Evolutionary conservation across 1,140 invertebrate genomes (phyloP), one percentile per base, ranked within the genome.

Genomic region (Solen grandis): DNA sequence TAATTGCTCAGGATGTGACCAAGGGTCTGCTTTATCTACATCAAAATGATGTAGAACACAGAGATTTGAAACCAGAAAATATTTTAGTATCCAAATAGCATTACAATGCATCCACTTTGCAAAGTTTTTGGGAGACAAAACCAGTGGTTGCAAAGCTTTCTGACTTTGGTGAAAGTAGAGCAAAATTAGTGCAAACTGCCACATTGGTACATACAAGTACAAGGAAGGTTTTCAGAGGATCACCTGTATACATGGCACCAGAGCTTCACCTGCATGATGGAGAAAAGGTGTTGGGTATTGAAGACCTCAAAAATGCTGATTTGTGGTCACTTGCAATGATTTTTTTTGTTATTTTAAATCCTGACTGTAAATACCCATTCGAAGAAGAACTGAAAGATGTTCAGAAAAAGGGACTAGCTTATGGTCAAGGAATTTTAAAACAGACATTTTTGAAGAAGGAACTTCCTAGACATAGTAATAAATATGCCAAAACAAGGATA

Each of bases 131-230:
- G 69, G 52, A 57, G 36, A 73, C 52, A 29, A 59, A 41, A 57
- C 52, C 69, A 25, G 41, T 73, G 55, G 29, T 73, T 35, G 69
- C 69, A 5, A 73, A 73, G 55, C 19, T 73, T 73, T 38, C 55
- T 25, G 69, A 73, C 31, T 73, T 73, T 73, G 54, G 69, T 25
- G 69, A 73, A 36, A 73, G 69, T 59, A 73, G 69, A 41, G 52
- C 69, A 36, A 41, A 29, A 19, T n/a, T 73, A 35, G 41, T 59
- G 27, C 69, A 73, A 36, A 73, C 69, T 57, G 55, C 69, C 52
- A 73, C 33, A 27, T 60, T 73, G 41, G 52, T 73, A 22, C 69
- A 73, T 36, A 73, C 69, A 35, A 73, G 31, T 38, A 73, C 69
- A 73, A 60, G 55, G 33, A 73, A 73, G 22, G 41, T 73, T 38